Percentiles rank a stretch among this genome's conserved stretches.
These are phyloP conservation scores for Standfussiana lucernea DNA, from an alignment of 2,888 invertebrate genomes.

Conservation along the genomic window DNA sequence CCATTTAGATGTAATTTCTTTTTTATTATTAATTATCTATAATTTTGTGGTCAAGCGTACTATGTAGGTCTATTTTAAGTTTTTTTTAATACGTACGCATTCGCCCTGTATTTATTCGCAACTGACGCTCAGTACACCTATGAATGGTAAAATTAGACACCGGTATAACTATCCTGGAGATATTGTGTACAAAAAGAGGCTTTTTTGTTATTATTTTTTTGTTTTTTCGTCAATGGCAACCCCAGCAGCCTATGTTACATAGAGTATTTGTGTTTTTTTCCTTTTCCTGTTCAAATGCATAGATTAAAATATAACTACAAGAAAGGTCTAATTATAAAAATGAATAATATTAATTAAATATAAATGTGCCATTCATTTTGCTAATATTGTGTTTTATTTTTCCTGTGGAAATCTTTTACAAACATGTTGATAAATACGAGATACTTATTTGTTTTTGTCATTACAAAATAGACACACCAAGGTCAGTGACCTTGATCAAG, in stretches of 20 bases:
- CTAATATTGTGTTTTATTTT: slow-evolving; percentile 89
- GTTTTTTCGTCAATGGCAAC: slow-evolving; percentile 75
- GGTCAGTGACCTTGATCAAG: too few species aligned
- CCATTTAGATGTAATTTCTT: slow-evolving; percentile 87
- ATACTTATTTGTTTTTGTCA: too few species aligned
- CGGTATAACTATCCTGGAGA: slow-evolving; percentile 81
- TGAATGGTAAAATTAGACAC: slow-evolving; percentile 78
- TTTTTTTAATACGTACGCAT: slow-evolving; percentile 72
- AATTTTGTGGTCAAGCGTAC: slow-evolving; percentile 83
- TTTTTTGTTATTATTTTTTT: slow-evolving; percentile 79
- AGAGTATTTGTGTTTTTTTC: slow-evolving; percentile 80
- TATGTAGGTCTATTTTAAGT: slow-evolving; percentile 74
- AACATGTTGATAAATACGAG: background rate
- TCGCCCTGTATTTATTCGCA: slow-evolving; percentile 80
- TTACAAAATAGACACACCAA: too few species aligned
- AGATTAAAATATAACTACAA: slow-evolving; percentile 88
- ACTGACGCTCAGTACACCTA: slow-evolving; percentile 77
- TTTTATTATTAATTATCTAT: slow-evolving; percentile 82
- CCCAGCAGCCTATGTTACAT: slow-evolving; percentile 79
- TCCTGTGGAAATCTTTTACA: slow-evolving; percentile 6
- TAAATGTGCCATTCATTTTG: slow-evolving; percentile 92
- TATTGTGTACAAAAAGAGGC: slow-evolving; percentile 83
- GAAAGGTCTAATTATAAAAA: slow-evolving; percentile 90
- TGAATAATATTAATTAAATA: slow-evolving; percentile 91
- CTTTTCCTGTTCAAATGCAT: slow-evolving; percentile 85